A percentile compares a stretch with the other conserved stretches of the same genome.
Evolutionary conservation across 1,140 invertebrate genomes (phyloP).

Genomic region (Armadillidium nasatum): DNA sequence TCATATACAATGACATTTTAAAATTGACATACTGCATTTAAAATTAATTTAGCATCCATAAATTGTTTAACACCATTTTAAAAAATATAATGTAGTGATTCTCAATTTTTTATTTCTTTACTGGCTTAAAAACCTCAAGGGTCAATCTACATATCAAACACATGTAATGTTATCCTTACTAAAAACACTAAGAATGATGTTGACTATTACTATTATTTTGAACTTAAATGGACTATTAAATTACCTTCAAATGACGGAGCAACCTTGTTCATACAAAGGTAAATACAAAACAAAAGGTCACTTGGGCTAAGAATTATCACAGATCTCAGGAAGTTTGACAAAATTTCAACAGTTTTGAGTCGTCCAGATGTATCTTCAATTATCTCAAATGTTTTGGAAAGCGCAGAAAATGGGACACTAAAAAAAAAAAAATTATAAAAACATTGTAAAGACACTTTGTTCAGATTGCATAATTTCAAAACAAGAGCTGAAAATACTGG

Average conservation of each 20-base stretch:
- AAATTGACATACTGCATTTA: too few relatives aligned
- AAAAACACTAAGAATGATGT: not conserved
- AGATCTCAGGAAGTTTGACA: conserved; percentile 90
- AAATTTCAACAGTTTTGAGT: conserved; percentile 89
- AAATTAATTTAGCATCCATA: too few relatives aligned
- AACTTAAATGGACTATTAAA: not conserved
- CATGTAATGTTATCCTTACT: not conserved
- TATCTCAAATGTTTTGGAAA: conserved; percentile 81
- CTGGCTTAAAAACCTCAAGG: too few relatives aligned
- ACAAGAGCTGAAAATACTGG: conserved; percentile 17
- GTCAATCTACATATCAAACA: not conserved
- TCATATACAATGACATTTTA: too few relatives aligned
- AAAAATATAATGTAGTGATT: too few relatives aligned
- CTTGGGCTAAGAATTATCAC: conserved; percentile 80
- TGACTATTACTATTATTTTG: too few relatives aligned
- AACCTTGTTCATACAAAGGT: conserved; percentile 85
- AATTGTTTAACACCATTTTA: too few relatives aligned
- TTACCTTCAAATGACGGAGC: conserved; percentile 45
- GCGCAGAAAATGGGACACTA: conserved; percentile 86
- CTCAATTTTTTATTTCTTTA: too few relatives aligned
- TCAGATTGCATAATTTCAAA: not conserved
- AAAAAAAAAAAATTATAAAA: conserved; percentile 46
- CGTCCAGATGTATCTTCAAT: conserved; percentile 86
- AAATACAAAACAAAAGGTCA: conserved; percentile 84
- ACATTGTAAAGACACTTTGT: not conserved